Percentiles rank a stretch among this genome's conserved stretches.
These are phyloP conservation scores for Clanis bilineata DNA, from an alignment of 2,888 invertebrate genomes.

Conservation along the genomic window DNA sequence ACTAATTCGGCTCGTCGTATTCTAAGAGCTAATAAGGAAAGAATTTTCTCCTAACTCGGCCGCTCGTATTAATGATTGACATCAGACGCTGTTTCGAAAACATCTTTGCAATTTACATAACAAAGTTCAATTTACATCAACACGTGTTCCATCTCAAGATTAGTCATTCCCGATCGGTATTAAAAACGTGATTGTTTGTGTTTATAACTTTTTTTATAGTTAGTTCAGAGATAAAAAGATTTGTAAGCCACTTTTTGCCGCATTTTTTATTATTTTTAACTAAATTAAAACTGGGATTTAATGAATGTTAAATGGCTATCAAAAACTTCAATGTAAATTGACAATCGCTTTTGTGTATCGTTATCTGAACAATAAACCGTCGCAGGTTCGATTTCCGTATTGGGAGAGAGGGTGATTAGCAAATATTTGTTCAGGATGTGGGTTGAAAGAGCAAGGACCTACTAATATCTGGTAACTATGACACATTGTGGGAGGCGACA, in stretches of 20 bases:
- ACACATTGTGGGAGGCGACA: neutral
- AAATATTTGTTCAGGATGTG: neutral
- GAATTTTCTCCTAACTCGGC: constrained; percentile 41
- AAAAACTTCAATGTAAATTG: neutral
- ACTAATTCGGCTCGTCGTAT: constrained; percentile 21
- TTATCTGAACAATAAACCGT: neutral
- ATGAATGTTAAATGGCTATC: neutral
- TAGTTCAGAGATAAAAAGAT: neutral
- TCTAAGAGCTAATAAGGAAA: constrained; percentile 36
- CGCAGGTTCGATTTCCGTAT: neutral
- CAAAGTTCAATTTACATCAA: constrained; percentile 21
- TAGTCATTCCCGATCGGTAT: constrained; percentile 9
- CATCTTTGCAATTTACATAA: constrained; percentile 24
- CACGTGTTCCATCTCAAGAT: neutral
- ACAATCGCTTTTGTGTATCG: neutral
- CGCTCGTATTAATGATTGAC: constrained; percentile 39
- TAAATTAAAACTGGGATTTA: neutral
- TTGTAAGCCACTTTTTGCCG: neutral
- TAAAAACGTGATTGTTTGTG: constrained; percentile 19
- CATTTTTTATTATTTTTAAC: neutral
- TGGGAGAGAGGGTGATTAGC: neutral
- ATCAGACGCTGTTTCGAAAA: constrained; percentile 25
- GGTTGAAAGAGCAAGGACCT: no score
- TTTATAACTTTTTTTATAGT: constrained; percentile 18
- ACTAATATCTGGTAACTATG: neutral